Evolutionary conservation across 2,113 vertebrate species (phyloP), one percentile per base, ranked within the genome.

Genomic region (Callipepla squamata): DNA sequence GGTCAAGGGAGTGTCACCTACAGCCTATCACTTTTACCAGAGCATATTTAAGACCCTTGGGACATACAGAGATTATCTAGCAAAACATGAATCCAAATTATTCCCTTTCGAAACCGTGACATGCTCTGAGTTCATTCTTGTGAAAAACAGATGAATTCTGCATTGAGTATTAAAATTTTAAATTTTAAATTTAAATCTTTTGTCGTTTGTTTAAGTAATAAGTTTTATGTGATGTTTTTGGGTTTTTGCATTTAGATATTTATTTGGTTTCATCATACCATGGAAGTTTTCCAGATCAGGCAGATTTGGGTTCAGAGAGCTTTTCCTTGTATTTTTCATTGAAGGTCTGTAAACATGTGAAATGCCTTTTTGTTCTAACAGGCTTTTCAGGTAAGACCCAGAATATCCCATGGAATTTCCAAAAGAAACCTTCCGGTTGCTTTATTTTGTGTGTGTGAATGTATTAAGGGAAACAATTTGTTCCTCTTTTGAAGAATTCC

Each of bases 1-100:
- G 86, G 94, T 82, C 91, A 93, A 85, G 94, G 92, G 90, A 87
- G 95, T 94, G 89, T 90, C 81, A 70, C 45, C 36, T 40, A 26
- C 34, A 25, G 75, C 87, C 78, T 70, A 74, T 18, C 13, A 47
- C 78, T 93, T 94, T 82, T 66, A 87, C n/a, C 90, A 87, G 87
- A 95, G 96, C 94, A 69, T 42, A 67, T 92, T 80, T 42, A 57
- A 51, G 42, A 59, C 81, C 0, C 74, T 63, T 65, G 85, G 68
- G 82, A 85, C 78, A 85, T 89, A 74, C 57, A 80, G 70, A 91
- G n/a, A 85, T 61, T 68, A 68, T 74, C 14, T 68, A 90, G 57
- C 7, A 68, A 83, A 90, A 0, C 1, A 1, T 13, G 3, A 13
- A 78, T 90, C 76, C 61, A 91, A 72, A 55, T 13, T 53, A 83